Evolutionary conservation across 2,888 invertebrate genomes (phyloP), one percentile per base, ranked within the genome.

Genomic region (Sinopyrophorus schimmeli): DNA sequence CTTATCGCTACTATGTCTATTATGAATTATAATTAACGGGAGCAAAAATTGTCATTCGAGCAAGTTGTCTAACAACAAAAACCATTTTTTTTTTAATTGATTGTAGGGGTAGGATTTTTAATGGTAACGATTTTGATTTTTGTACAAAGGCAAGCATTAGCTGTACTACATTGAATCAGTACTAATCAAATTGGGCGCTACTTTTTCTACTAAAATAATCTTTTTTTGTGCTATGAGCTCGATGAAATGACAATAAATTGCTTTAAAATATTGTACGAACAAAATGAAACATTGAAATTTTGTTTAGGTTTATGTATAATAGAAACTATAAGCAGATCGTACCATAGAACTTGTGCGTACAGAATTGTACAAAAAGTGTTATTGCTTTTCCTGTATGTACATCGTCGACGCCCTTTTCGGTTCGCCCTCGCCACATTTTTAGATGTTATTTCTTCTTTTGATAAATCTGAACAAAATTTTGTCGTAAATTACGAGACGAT

Each of bases 241-340:
- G 72, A 70, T 67, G 68, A 67, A 65, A 61, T 67, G 72, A 72
- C 72, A 72, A 72, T 71, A 70, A 70, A 67, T 70, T 71, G 71
- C 70, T 72, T 70, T 68, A 66, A 69, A 43, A 49, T 47, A 47
- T 47, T 52, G 47, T 42, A 52, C 26, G 41, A 49, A 41, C 50
- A 47, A 49, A 32, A 34, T 14, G 18, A n/a, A n/a, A n/a, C n/a
- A n/a, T n/a, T 43, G 40, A 54, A 54, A 51, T 54, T 54, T 56
- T 56, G 51, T 56, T 56, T 41, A 54, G 54, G 54, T 54, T 54
- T 54, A 54, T 48, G 26, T 26, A 20, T 27, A 14, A 38, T 21
- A 26, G 31, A 15, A 17, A 21, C 23, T 35, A 31, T 21, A 23
- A 35, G 28, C 41, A 44, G 23, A 32, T 17, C 20, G 16, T n/a